Evolutionary conservation across 2,888 invertebrate genomes (phyloP).

Genomic region (Rutpela maculata): DNA sequence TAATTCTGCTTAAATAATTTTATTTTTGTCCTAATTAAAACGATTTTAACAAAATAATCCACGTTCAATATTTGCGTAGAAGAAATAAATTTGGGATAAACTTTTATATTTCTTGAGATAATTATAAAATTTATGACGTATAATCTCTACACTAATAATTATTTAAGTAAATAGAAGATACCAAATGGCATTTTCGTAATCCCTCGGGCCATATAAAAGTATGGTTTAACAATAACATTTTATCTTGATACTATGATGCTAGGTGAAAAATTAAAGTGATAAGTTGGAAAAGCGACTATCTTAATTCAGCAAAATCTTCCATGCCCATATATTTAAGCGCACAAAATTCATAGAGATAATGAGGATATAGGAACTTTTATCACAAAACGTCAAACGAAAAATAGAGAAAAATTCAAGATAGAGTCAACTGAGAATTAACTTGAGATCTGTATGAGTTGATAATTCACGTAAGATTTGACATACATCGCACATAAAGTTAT

Average conservation of each 20-base stretch:
- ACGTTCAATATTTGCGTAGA: conserved; percentile 31
- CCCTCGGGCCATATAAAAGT: conserved; percentile 33
- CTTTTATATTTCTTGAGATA: conserved; percentile 39
- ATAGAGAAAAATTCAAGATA: not conserved
- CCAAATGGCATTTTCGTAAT: conserved; percentile 33
- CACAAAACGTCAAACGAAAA: not conserved
- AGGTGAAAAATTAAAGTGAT: conserved; percentile 20
- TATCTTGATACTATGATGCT: conserved; percentile 30
- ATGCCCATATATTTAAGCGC: not conserved
- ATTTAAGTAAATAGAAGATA: conserved; percentile 40
- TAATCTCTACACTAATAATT: conserved; percentile 41
- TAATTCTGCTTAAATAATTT: conserved; percentile 16
- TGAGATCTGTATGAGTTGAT: too few species aligned
- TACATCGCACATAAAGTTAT: too few species aligned
- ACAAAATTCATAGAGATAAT: not conserved
- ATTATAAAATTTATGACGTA: conserved; percentile 37
- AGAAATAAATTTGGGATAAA: conserved; percentile 38
- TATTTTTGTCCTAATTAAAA: conserved; percentile 23
- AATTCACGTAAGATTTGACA: too few species aligned
- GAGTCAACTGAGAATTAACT: too few species aligned
- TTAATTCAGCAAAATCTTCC: conserved; percentile 19
- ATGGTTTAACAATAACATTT: conserved; percentile 23
- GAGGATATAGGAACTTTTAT: not conserved
- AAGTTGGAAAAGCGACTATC: conserved; percentile 7
- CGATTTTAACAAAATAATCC: conserved; percentile 33